Evolutionary conservation across 2,888 invertebrate species (phyloP).

Genomic region (Himalopsyche anomala): DNA sequence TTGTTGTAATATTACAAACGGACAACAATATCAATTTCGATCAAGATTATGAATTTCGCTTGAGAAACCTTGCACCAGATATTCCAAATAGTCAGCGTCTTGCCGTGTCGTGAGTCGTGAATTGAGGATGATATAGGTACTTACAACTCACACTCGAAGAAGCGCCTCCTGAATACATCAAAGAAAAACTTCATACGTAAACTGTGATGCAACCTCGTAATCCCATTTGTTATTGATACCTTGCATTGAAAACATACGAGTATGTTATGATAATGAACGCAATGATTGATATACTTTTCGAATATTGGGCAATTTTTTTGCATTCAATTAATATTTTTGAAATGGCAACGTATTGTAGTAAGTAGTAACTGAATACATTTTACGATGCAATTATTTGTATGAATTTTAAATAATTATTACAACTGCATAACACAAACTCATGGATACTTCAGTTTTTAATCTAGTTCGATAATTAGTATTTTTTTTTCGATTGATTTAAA

Average conservation of each 20-base stretch:
- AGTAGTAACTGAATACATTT: background rate
- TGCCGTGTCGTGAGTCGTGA: constrained; percentile 60
- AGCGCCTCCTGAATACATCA: background rate
- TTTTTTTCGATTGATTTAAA: background rate
- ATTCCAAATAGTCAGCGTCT: background rate
- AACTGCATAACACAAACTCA: background rate
- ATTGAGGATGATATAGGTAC: constrained; percentile 48
- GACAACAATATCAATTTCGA: background rate
- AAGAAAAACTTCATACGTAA: background rate
- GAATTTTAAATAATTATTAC: background rate
- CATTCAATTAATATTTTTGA: constrained; percentile 9
- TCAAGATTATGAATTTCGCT: constrained; percentile 12
- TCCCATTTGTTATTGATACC: constrained; percentile 7
- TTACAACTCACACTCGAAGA: background rate
- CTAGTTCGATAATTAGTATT: background rate
- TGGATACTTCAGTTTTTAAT: background rate
- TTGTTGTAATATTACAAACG: background rate
- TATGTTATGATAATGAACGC: background rate
- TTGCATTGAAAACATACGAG: background rate
- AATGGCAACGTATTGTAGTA: background rate
- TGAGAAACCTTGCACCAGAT: constrained; percentile 48
- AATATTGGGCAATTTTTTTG: background rate
- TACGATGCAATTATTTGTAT: background rate
- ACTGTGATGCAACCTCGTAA: background rate
- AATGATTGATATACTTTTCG: background rate